phyloP scores from a whole-genome alignment of 2,797 vertebrate species.

The Odontamblyopus rebecca region DNA sequence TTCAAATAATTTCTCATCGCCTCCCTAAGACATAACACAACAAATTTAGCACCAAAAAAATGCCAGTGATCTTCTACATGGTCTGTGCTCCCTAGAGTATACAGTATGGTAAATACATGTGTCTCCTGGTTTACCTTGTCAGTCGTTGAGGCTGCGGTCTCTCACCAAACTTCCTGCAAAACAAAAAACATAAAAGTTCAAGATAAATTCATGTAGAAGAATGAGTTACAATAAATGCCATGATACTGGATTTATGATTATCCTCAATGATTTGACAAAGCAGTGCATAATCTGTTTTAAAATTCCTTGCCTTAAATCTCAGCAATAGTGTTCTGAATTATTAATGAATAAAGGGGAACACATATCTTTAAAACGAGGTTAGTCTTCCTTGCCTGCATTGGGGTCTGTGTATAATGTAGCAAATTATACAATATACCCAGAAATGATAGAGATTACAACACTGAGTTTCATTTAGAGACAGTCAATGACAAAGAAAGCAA shows the following conservation, averaged over 20 bases:
- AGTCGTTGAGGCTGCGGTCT: conserved; percentile 76
- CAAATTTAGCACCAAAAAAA: neutral
- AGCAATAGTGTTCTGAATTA: neutral
- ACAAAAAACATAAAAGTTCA: conserved; percentile 39
- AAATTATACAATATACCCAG: neutral
- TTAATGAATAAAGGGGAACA: neutral
- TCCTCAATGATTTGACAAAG: neutral
- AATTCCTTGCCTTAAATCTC: neutral
- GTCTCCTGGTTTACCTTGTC: conserved; percentile 67
- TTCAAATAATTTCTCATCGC: conserved; percentile 98
- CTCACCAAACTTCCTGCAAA: conserved; percentile 80
- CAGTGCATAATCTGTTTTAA: neutral
- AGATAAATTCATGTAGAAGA: neutral
- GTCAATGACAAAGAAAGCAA: neutral
- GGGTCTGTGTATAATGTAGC: neutral
- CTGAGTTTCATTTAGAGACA: neutral
- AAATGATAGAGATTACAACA: neutral
- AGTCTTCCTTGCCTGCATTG: neutral
- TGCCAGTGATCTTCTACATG: too few species aligned
- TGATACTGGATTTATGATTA: neutral
- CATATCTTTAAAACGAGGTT: neutral
- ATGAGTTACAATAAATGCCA: neutral
- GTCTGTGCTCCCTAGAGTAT: too few species aligned
- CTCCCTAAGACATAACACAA: conserved; percentile 79
- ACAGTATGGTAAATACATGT: neutral